phyloP scores from a whole-genome alignment of 2,888 invertebrate genomes.

The Hedychridium roseum region DNA sequence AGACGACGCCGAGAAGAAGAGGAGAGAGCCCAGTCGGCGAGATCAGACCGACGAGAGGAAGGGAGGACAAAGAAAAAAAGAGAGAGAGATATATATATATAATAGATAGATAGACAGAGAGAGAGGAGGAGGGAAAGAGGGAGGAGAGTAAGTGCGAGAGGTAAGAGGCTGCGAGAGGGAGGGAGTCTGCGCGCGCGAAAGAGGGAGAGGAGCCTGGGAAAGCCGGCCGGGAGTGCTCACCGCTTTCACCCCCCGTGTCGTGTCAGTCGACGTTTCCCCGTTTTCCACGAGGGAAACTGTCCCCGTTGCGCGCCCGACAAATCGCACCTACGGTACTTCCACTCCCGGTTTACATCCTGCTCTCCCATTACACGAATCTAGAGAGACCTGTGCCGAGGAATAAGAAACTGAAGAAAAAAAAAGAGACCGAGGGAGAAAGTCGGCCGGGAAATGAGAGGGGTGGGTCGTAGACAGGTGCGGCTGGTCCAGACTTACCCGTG shows the following conservation, averaged over 20 bases:
- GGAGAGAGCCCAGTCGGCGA: too few species aligned
- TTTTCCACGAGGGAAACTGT: slow-evolving; percentile 34
- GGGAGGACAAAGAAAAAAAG: slow-evolving; percentile 4
- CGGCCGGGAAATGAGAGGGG: slow-evolving; percentile 5
- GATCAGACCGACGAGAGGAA: slow-evolving; percentile 17
- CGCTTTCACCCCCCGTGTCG: slow-evolving; percentile 23
- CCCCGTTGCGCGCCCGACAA: slow-evolving; percentile 15
- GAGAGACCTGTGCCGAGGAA: not conserved
- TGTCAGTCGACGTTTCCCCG: slow-evolving; percentile 31
- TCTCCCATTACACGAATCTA: too few species aligned
- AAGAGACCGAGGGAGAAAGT: not conserved
- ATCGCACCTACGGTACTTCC: slow-evolving; percentile 15
- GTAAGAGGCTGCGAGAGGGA: slow-evolving; percentile 5
- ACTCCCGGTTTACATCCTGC: too few species aligned
- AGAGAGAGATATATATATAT: too few species aligned
- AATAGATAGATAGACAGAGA: slow-evolving; percentile 12
- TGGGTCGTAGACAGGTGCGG: slow-evolving; percentile 1
- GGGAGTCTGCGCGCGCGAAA: slow-evolving; percentile 1
- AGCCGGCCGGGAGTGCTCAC: slow-evolving; percentile 39
- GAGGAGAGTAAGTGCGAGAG: not conserved
- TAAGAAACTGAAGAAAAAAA: not conserved
- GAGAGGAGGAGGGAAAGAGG: not conserved
- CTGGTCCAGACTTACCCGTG: too few species aligned
- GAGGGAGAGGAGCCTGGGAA: slow-evolving; percentile 26
- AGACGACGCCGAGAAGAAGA: slow-evolving; percentile 4